Percentiles rank a stretch among this genome's conserved stretches.
Conservation (phyloP, 2,113 vertebrate species). For the Callithrix jacchus region DNA sequence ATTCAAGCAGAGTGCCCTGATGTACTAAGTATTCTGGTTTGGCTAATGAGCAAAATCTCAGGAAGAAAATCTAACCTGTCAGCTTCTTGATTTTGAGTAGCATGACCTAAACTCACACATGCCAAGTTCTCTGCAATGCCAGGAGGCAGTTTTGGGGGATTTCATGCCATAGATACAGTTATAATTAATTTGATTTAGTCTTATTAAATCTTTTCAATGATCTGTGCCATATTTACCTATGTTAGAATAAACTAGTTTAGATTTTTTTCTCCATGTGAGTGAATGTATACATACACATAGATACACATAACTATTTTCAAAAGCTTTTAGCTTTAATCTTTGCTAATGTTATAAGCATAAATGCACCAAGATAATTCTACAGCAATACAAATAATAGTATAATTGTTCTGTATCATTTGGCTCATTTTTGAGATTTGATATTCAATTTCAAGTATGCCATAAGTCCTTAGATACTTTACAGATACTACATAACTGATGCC, state of each 20-base stretch:
- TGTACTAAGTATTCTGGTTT: constrained; percentile 63
- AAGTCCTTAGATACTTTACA: background rate
- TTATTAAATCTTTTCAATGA: constrained; percentile 63
- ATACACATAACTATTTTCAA: background rate
- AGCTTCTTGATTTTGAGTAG: constrained; percentile 75
- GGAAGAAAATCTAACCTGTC: constrained; percentile 76
- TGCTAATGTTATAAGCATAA: background rate
- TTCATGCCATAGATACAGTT: constrained; percentile 67
- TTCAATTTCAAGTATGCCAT: background rate
- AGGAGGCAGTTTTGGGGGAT: constrained; percentile 66
- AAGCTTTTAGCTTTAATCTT: background rate
- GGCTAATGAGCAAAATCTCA: constrained; percentile 77
- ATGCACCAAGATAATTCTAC: background rate
- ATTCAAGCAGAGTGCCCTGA: constrained; percentile 43
- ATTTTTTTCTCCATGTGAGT: background rate
- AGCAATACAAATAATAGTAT: background rate
- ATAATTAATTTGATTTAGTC: constrained; percentile 75
- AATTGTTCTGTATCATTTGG: background rate
- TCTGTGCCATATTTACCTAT: constrained; percentile 62
- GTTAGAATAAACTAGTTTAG: constrained; percentile 66
- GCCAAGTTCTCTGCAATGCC: constrained; percentile 72
- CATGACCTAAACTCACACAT: constrained; percentile 75
- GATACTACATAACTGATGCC: background rate
- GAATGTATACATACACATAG: background rate
- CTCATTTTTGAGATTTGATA: background rate